Evolutionary conservation across 2,888 invertebrate genomes (phyloP).

Genomic region (Scaptomyza parva): DNA sequence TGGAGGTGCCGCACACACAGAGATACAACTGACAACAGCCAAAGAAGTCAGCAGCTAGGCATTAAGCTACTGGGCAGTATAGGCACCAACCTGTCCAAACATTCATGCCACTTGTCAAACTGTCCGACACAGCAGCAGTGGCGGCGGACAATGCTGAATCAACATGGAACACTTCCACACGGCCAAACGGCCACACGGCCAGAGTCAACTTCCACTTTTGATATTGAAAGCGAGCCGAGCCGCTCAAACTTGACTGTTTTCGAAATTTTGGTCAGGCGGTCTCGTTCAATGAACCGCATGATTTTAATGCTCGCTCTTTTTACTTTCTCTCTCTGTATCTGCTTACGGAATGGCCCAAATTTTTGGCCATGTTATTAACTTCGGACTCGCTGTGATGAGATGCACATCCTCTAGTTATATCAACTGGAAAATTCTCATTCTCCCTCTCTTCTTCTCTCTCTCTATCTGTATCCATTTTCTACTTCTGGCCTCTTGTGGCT

Average conservation of each 20-base stretch:
- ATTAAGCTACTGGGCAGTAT: conserved; percentile 6
- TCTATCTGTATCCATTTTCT: neutral
- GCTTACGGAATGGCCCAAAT: conserved; percentile 29
- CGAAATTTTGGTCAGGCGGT: conserved; percentile 55
- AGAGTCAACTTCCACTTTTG: conserved; percentile 65
- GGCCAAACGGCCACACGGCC: conserved; percentile 6
- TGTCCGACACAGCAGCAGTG: conserved; percentile 36
- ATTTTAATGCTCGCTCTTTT: conserved; percentile 68
- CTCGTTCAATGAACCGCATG: conserved; percentile 73
- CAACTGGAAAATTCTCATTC: conserved; percentile 49
- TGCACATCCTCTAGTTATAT: conserved; percentile 64
- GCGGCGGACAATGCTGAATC: conserved; percentile 39
- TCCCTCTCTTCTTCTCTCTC: no score
- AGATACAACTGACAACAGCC: conserved; percentile 9
- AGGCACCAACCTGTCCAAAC: conserved; percentile 56
- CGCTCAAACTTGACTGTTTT: conserved; percentile 22
- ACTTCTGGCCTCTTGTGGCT: conserved; percentile 15
- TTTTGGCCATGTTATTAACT: conserved; percentile 68
- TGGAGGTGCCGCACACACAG: conserved; percentile 6
- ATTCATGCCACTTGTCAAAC: conserved; percentile 71
- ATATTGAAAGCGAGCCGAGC: conserved; percentile 71
- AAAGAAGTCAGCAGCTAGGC: conserved; percentile 3
- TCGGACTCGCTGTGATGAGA: conserved; percentile 43
- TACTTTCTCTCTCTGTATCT: neutral
- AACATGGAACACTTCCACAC: conserved; percentile 41